These are phyloP conservation scores for Cephus nigrinus DNA, from an alignment of 2,888 invertebrate species.

Conservation along the genomic window DNA sequence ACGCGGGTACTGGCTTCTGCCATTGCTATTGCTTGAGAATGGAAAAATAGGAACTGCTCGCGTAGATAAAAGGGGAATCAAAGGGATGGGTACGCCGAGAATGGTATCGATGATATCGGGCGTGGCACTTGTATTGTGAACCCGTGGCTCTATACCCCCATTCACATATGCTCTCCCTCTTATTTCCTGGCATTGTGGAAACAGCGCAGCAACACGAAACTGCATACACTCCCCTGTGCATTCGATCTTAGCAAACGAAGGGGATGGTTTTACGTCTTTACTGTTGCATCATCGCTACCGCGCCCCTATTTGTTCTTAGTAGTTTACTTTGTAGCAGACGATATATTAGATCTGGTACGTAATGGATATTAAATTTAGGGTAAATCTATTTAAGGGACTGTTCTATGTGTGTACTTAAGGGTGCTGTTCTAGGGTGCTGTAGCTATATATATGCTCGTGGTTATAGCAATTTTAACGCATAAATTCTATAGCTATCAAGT, in stretches of 20 bases:
- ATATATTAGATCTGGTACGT: neutral
- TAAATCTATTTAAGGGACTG: neutral
- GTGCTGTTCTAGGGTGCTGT: too few relatives aligned
- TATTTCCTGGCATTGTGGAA: conserved; percentile 27
- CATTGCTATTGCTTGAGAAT: neutral
- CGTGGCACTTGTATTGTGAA: conserved; percentile 35
- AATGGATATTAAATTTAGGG: neutral
- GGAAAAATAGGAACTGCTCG: neutral
- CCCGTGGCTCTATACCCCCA: conserved; percentile 11
- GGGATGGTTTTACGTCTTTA: neutral
- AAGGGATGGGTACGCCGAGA: conserved; percentile 24
- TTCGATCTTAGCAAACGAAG: neutral
- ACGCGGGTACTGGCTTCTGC: neutral
- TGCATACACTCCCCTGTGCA: conserved; percentile 20
- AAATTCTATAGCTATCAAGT: too few relatives aligned
- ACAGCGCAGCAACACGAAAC: conserved; percentile 32
- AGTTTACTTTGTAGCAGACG: neutral
- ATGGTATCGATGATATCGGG: conserved; percentile 37
- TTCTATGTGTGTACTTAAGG: neutral
- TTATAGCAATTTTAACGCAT: too few relatives aligned
- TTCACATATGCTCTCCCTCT: conserved; percentile 30
- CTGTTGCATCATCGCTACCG: neutral
- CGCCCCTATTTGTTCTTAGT: neutral
- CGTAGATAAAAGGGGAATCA: neutral
- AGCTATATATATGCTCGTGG: too few relatives aligned